These are phyloP conservation scores for Folsomia manolachei DNA, from an alignment of 2,888 invertebrate genomes.

Conservation along the genomic window DNA sequence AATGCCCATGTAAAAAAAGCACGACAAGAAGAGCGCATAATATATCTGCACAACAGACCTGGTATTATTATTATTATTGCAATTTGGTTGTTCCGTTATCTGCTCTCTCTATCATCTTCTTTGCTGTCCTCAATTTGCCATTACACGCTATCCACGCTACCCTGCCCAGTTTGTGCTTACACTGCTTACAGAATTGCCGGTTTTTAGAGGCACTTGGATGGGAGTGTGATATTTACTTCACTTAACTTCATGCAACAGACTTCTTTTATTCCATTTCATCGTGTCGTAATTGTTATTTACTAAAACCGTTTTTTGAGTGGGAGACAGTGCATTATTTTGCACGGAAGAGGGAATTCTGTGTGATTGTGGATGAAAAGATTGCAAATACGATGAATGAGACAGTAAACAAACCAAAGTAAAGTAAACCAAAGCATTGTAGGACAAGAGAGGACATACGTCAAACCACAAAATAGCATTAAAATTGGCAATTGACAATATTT, in stretches of 20 bases:
- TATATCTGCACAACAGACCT: background rate
- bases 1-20: background rate
- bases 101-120: conserved; percentile 17
- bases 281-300: background rate
- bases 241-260: background rate
- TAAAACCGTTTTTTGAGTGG: background rate
- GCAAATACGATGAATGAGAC: background rate
- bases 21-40: background rate
- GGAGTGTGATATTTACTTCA: background rate
- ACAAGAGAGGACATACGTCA: too few relatives aligned
- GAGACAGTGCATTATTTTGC: background rate
- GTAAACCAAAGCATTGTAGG: too few relatives aligned
- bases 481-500: too few relatives aligned
- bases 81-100: conserved; percentile 16
- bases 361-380: background rate
- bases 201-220: too few relatives aligned
- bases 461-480: too few relatives aligned
- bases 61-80: conserved; percentile 15
- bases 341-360: background rate
- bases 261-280: background rate
- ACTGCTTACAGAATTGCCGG: background rate
- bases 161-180: background rate
- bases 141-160: background rate
- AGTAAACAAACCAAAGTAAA: background rate
- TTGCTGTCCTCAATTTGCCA: conserved; percentile 15